Evolutionary conservation across 2,888 invertebrate genomes (phyloP).

Genomic region (Lymantria dispar): DNA sequence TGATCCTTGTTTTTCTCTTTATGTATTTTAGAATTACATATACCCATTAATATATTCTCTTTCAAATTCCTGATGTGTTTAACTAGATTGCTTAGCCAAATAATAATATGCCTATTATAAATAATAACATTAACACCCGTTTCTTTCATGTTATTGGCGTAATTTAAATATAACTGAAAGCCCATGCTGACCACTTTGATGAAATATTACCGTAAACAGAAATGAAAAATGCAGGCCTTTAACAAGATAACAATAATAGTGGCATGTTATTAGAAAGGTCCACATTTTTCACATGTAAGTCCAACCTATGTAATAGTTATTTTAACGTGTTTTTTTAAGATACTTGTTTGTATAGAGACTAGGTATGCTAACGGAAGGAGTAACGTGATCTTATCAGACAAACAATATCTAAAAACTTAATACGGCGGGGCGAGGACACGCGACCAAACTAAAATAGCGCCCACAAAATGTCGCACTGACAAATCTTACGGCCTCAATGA

Average conservation of each 20-base stretch:
- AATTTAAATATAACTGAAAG: conserved; percentile 10
- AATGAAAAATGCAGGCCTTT: not conserved
- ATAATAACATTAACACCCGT: conserved; percentile 15
- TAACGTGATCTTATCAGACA: conserved; percentile 57
- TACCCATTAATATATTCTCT: conserved; percentile 17
- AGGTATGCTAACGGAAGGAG: conserved; percentile 41
- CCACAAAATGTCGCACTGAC: conserved; percentile 77
- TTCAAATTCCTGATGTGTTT: conserved; percentile 21
- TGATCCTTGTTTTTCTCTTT: conserved; percentile 65
- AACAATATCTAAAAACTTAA: conserved; percentile 69
- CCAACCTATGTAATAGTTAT: no score
- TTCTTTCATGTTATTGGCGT: conserved; percentile 5
- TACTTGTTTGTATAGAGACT: not conserved
- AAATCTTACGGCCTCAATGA: conserved; percentile 79
- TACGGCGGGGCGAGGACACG: conserved; percentile 58
- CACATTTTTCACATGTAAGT: no score
- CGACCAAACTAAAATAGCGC: conserved; percentile 73
- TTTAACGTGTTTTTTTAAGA: not conserved
- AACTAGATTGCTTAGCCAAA: conserved; percentile 10
- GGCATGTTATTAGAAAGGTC: no score
- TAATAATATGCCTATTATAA: conserved; percentile 18
- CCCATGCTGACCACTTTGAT: conserved; percentile 12
- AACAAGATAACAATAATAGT: not conserved
- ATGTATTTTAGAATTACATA: conserved; percentile 32
- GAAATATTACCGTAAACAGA: conserved; percentile 4